A percentile compares a stretch with the other conserved stretches of the same genome.
These are phyloP conservation scores for Strongylocentrotus purpuratus DNA, from an alignment of 35 echinoderm and acorn worm species.

Conservation along the genomic window DNA sequence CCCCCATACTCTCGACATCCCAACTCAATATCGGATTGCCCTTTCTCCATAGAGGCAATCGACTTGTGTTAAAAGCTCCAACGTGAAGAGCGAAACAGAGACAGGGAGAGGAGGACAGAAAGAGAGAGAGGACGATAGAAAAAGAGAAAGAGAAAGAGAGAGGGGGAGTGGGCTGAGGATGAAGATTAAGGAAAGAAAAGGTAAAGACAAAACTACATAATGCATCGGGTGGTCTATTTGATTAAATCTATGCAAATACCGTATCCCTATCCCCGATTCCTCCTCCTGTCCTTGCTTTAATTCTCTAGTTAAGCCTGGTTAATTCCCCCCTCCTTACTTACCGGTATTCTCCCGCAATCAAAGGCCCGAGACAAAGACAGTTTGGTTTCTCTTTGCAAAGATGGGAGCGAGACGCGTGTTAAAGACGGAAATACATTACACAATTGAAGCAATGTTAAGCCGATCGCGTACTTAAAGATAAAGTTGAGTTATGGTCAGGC, in stretches of 20 bases:
- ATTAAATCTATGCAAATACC: slow-evolving; percentile 46
- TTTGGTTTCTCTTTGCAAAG: slow-evolving; percentile 14
- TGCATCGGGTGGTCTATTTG: slow-evolving; percentile 25
- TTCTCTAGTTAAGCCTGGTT: slow-evolving; percentile 35
- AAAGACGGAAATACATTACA: not conserved
- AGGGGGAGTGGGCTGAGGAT: not conserved
- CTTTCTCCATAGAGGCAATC: not conserved
- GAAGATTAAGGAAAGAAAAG: not conserved
- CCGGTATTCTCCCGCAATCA: slow-evolving; percentile 4
- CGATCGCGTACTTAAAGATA: not conserved
- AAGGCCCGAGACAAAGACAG: slow-evolving; percentile 30
- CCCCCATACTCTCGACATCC: not conserved
- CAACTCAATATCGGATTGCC: slow-evolving; percentile 2
- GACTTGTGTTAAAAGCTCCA: not conserved
- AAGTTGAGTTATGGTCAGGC: too few species aligned
- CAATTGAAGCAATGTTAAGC: not conserved
- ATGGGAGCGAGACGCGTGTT: not conserved
- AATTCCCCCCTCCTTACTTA: slow-evolving; percentile 43
- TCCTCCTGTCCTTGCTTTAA: not conserved
- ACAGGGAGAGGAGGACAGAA: not conserved
- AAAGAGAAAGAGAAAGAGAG: not conserved
- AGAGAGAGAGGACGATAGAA: not conserved
- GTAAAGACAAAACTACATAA: not conserved
- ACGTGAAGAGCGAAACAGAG: not conserved
- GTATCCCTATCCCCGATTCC: not conserved